phyloP scores from a whole-genome alignment of 2,888 invertebrate genomes.

The Euzophera pinguis region DNA sequence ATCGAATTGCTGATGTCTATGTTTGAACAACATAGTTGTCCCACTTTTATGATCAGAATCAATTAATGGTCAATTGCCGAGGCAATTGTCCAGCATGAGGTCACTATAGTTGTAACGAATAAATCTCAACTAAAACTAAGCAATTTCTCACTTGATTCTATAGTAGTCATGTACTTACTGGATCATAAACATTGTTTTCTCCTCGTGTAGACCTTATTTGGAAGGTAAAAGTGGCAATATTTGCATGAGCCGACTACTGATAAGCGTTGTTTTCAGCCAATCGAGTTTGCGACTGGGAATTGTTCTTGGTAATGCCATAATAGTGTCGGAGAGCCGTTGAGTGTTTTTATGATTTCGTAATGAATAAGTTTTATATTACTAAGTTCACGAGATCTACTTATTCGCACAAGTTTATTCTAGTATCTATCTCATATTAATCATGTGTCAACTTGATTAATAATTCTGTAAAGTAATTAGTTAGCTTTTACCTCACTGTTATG shows the following conservation, averaged over 20 bases:
- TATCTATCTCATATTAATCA: no score
- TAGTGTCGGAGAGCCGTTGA: constrained; percentile 52
- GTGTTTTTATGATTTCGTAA: constrained; percentile 42
- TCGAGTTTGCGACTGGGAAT: constrained; percentile 52
- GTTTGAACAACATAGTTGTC: constrained; percentile 53
- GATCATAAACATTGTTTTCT: constrained; percentile 19
- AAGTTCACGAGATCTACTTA: neutral
- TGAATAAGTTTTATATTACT: neutral
- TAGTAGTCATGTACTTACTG: constrained; percentile 31
- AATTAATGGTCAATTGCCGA: constrained; percentile 54
- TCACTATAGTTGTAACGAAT: constrained; percentile 53
- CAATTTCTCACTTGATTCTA: constrained; percentile 68
- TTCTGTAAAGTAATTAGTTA: no score
- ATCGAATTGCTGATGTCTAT: constrained; percentile 36
- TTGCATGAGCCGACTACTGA: constrained; percentile 33
- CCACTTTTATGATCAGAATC: constrained; percentile 64
- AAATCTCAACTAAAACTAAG: constrained; percentile 70
- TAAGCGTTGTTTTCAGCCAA: constrained; percentile 38
- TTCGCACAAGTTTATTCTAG: no score
- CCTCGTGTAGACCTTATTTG: constrained; percentile 38
- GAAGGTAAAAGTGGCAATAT: constrained; percentile 34
- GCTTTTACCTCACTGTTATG: no score
- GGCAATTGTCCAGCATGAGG: constrained; percentile 24
- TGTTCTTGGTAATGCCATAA: constrained; percentile 57
- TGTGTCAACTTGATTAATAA: no score